Base-by-base conservation (phyloP, 2,113 vertebrate species). In the Myxocyprinus asiaticus region DNA sequence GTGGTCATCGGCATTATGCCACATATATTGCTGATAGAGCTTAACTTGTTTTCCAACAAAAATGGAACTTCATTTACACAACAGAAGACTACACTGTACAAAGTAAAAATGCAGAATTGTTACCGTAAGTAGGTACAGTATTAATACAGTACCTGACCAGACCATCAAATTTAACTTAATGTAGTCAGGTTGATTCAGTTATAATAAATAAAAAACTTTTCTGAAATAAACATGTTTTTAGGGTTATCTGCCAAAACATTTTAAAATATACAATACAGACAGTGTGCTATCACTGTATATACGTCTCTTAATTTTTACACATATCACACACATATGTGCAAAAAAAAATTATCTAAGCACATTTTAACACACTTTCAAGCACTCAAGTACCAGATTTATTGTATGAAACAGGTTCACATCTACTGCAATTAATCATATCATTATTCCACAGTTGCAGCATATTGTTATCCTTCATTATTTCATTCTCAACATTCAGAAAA, bases 401-500 rank as follows among this genome's bases (percentile, higher is more conserved):
- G 3, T 22, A 67, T 50, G 15, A 68, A 51, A 68, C 11, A 0
- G 9, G n/a, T 10, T 33, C 14, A 33, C 12, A 14, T 33, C 48
- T 33, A 53, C 48, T 68, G 48, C 67, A 33, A 33, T 68, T 53
- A 68, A 68, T 53, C 67, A 53, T 9, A 50, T 15, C n/a, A 44
- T 14, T 68, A 68, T 51, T 68, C 66, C 66, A 50, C 67, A 53
- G 67, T 68, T 33, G 4, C 15, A 51, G 48, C 48, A 33, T 17
- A 68, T 14, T 68, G 10, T 68, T 67, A 67, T 67, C 14, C 14
- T 48, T 67, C 45, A 67, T 67, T 67, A 67, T 67, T 48, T 48
- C 45, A 51, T 53, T 68, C 17, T 53, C 17, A 33, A 4, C 48
- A 68, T 68, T 68, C 67, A 53, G 67, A 53, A 4, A 68, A 11